Evolutionary conservation across 2,888 invertebrate species (phyloP).

Genomic region (Drosophila mulleri): DNA sequence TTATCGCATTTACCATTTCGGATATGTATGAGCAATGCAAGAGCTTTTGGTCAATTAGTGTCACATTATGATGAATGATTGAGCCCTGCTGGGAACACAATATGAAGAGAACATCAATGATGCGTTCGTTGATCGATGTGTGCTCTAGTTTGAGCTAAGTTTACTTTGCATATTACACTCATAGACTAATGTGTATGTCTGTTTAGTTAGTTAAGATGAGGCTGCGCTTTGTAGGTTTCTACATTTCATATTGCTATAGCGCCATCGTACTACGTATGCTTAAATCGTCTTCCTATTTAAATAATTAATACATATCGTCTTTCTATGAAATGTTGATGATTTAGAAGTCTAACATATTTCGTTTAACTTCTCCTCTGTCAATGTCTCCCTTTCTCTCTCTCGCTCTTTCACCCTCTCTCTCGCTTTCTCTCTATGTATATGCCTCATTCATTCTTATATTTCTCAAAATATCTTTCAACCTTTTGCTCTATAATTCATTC

Average conservation of each 20-base stretch:
- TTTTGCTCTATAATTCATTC: no score
- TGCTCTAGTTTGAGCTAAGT: background rate
- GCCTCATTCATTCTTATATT: background rate
- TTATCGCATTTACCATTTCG: no score
- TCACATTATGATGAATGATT: slow-evolving; percentile 29
- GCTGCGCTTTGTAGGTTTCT: background rate
- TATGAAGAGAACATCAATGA: background rate
- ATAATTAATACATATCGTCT: background rate
- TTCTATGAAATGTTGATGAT: background rate
- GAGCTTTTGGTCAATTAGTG: slow-evolving; percentile 32
- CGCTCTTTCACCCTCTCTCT: no score
- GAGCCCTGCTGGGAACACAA: background rate
- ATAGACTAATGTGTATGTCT: background rate
- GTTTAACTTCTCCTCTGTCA: no score
- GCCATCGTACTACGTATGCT: background rate
- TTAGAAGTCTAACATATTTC: background rate
- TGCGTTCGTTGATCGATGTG: background rate
- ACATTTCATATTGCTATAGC: no score
- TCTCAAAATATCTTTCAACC: background rate
- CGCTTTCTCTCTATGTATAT: background rate
- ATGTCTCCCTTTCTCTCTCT: no score
- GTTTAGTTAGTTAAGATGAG: background rate
- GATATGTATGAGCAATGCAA: background rate
- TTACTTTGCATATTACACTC: background rate
- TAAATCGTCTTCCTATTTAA: background rate